Base-by-base conservation (phyloP, 2,888 invertebrate genomes). In the Orthonychiurus folsomi region DNA sequence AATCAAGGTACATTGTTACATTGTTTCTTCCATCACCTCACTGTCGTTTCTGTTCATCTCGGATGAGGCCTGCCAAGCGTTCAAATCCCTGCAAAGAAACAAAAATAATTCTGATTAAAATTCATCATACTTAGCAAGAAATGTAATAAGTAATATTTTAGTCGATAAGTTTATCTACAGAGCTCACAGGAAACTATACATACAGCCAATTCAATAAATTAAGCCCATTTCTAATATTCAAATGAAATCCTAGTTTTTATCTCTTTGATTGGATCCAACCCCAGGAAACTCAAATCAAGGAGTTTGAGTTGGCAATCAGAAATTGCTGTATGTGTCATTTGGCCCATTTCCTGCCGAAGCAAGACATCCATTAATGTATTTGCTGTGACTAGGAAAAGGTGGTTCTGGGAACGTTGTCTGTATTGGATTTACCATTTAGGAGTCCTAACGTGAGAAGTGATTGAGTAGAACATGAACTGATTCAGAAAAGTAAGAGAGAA, bases 31-130 rank as follows among this genome's bases (percentile, higher is more conserved):
- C 15, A 37, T 37, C 15, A 37, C 15, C 37, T 15, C 15, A 37
- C 15, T 37, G 37, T 37, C 37, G 5, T 37, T 37, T 37, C 15
- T 37, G 37, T 15, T 37, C 37, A 9, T 37, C 37, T 15, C 37
- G 37, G 15, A 37, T 37, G 9, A 37, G 9, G 15, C 9, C 15
- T 5, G 37, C 37, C 15, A 37, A 37, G 37, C 37, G 37, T 37
- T 37, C 37, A 37, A 37, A 37, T 37, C 37, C 37, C 37, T 37
- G 37, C 37, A 37, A 37, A 37, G 37, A 37, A n/a, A n/a, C n/a
- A n/a, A n/a, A n/a, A n/a, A n/a, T n/a, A n/a, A n/a, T n/a, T n/a
- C n/a, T n/a, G n/a, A n/a, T n/a, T n/a, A n/a, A n/a, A n/a, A n/a
- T n/a, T n/a, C n/a, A 37, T 9, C 15, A 37, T 37, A 37, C 15